phyloP scores from a whole-genome alignment of 2,113 vertebrate species.

The Pseudopodoces humilis region DNA sequence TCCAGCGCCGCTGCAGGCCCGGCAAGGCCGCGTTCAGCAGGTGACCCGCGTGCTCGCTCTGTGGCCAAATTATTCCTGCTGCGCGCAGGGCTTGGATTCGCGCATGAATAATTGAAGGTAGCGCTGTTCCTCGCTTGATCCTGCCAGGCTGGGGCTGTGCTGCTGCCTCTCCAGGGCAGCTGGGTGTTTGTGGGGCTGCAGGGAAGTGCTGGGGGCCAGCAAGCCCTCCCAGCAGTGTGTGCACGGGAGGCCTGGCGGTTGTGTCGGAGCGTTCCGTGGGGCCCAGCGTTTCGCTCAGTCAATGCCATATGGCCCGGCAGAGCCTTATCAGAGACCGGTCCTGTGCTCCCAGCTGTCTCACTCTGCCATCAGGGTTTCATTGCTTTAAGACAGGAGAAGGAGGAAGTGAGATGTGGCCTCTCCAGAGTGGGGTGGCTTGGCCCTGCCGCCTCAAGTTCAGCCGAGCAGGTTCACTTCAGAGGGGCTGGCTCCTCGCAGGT shows the following conservation, averaged over 20 bases:
- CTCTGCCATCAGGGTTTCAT: background rate
- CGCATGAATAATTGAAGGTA: constrained; percentile 25
- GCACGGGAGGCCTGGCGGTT: background rate
- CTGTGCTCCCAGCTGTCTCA: background rate
- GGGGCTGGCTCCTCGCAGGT: background rate
- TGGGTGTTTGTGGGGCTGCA: background rate
- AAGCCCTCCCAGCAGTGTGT: background rate
- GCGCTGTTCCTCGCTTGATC: background rate
- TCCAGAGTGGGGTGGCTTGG: rapidly evolving
- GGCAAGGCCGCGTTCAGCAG: background rate
- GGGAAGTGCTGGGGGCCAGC: background rate
- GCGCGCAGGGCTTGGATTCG: background rate
- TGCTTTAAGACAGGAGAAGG: background rate
- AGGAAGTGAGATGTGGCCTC: background rate
- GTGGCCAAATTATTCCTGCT: constrained; percentile 24
- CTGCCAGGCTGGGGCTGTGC: background rate
- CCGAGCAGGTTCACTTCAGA: background rate
- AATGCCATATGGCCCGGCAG: background rate
- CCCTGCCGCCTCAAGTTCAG: too few species aligned
- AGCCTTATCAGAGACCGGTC: background rate
- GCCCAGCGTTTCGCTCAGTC: background rate
- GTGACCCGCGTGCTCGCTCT: background rate
- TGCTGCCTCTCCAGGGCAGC: background rate
- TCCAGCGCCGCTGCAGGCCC: background rate
- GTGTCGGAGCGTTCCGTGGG: rapidly evolving